Base-by-base conservation (phyloP, 1,140 invertebrate species). In the Diuraphis noxia region DNA sequence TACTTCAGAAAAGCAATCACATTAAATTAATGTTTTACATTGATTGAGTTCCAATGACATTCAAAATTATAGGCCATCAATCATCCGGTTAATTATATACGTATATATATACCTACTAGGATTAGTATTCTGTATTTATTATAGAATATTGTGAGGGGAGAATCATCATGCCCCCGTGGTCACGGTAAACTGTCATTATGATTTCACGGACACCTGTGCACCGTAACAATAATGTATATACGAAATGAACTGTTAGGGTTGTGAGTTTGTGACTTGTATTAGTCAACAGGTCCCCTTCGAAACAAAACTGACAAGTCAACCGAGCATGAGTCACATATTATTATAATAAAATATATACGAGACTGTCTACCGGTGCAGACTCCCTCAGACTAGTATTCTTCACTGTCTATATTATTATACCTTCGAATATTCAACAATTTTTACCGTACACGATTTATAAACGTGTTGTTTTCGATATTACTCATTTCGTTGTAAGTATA, bases 201-300 rank as follows among this genome's bases (percentile, higher is more conserved):
- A 43, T 77, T 89, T 77, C 88, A 77, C 63, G 63, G 88, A 77
- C 88, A 90, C 88, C 88, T 90, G 88, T 89, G 72, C n/a, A 23
- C 36, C 41, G 63, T 30, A 41, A 88, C 87, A 72, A n/a, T 63
- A 72, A n/a, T 63, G 25, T 36, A n/a, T 63, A 56, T 63, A 56
- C 36, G 34, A 56, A 88, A 88, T 34, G 87, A 88, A 63, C 56
- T 38, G n/a, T 38, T 8, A 25, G 88, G 88, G 88, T 90, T 81
- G 88, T n/a, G 36, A 87, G 46, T 49, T 46, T 46, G 56, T 72
- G n/a, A 72, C 56, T 72, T 72, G 13, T 43, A 43, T 90, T 90
- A 41, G 40, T 77, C 56, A 90, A 90, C 63, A 90, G 56, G 88
- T 90, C 36, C 40, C 84, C 41, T 85, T 19, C n/a, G 43, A 49